Evolutionary conservation across 2,113 vertebrate genomes (phyloP), one percentile per base, ranked within the genome.

Genomic region (Hippocampus zosterae): DNA sequence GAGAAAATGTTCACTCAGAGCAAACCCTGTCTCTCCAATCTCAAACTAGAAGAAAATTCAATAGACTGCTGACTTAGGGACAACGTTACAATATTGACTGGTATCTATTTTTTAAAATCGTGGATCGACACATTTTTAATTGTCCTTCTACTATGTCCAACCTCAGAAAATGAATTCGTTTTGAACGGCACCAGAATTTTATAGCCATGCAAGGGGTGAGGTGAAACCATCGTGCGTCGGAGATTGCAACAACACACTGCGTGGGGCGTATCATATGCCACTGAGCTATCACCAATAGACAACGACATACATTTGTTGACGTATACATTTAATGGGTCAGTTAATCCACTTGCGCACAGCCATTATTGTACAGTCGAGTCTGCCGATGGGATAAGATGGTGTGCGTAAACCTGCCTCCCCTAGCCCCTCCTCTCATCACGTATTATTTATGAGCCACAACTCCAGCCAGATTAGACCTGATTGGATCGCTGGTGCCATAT

Each of bases 391-490:
- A 81, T 88, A 88, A 91, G 83, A 78, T 37, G 11, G 68, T 33
- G 29, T 60, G 73, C 77, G 65, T 74, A 83, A 85, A 87, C 79
- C 84, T 84, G 88, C 86, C 87, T 85, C 86, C 67, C 82, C 25
- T 27, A 27, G 25, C 15, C 57, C 15, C n/a, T 7, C 33, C 33
- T 85, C 87, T 85, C 85, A 65, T 82, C 23, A 23, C 12, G 16
- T 86, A 85, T 89, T 89, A 88, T 89, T 90, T 90, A 85, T 91
- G 86, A 89, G 83, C 82, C 67, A 41, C 62, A 69, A 90, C 88
- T 91, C 88, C 85, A 90, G 87, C 88, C 89, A 90, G 91, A 91
- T 92, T 92, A 93, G 87, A 72, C 81, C 81, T 91, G 91, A 91
- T 87, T 91, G 92, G 86, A 92, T 88, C 75, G 79, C 88, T 82